Base-by-base conservation (phyloP, 2,888 invertebrate genomes). In the Scaptomyza cyrtandrae region DNA sequence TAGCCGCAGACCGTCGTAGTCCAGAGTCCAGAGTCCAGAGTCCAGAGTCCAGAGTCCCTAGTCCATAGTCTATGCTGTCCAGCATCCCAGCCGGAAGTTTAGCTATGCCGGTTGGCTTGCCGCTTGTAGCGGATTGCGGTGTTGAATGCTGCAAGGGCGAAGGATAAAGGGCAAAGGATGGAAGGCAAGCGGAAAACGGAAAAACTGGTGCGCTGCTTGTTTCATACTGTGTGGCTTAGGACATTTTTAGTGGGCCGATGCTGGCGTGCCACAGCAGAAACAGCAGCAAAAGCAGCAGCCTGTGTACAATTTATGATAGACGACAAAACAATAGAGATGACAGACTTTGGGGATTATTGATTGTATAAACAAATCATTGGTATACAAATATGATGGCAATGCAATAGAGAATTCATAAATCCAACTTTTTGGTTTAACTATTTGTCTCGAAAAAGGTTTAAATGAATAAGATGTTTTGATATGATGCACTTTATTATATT, bases 291-390 rank as follows among this genome's bases (percentile, higher is more conserved):
- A 24, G 50, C 50, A 24, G 11, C 86, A 81, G 83, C 71, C 82
- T 67, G 87, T 85, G 83, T 69, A 53, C 89, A 88, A 84, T 84
- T 84, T 84, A 84, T 89, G 83, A 85, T 75, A 65, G 71, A 75
- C 79, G 79, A 68, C 75, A 68, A 59, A 55, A 46, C 46, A 46
- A 39, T 63, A 67, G 71, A 54, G 74, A 54, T 59, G 77, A 45
- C 35, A 43, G 11, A 10, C 9, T 52, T 39, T 31, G 16, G 19
- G 37, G 11, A 3, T 41, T 16, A 41, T 16, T 16, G 16, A 3
- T 41, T 16, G 16, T 3, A 10, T 7, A 29, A 29, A 29, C 29
- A 29, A 29, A 29, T 29, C 29, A 29, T 29, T 29, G 29, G 29
- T 29, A 29, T 29, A 0, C 0, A 7, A 29, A 29, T 27, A 27